Evolutionary conservation across 2,888 invertebrate genomes (phyloP).

Genomic region (Scaptomyza cyrtandrae): DNA sequence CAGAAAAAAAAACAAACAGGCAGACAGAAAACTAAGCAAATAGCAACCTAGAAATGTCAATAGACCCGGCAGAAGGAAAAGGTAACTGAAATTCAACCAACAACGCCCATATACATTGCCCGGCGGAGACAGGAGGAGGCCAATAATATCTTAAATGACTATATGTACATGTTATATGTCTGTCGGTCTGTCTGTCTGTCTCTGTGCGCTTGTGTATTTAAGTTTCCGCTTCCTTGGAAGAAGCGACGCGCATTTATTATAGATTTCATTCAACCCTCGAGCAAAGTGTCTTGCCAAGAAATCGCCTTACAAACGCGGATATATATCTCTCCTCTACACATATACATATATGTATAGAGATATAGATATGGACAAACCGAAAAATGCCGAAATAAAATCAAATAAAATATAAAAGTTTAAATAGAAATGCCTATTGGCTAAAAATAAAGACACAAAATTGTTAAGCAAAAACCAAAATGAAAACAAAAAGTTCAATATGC

Average conservation of each 20-base stretch:
- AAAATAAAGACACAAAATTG: slow-evolving; percentile 69
- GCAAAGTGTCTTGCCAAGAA: slow-evolving; percentile 41
- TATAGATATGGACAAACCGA: slow-evolving; percentile 6
- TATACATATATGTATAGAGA: neutral
- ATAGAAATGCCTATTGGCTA: slow-evolving; percentile 68
- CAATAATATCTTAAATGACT: slow-evolving; percentile 45
- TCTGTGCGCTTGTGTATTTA: slow-evolving; percentile 25
- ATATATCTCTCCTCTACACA: neutral
- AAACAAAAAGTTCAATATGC: slow-evolving; percentile 19
- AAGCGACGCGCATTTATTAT: slow-evolving; percentile 24
- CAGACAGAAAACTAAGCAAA: slow-evolving; percentile 20
- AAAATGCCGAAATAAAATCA: slow-evolving; percentile 43
- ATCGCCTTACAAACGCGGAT: slow-evolving; percentile 42
- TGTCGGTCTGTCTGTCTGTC: slow-evolving; percentile 15
- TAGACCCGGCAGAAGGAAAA: slow-evolving; percentile 47
- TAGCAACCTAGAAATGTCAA: slow-evolving; percentile 75
- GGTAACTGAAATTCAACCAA: slow-evolving; percentile 41
- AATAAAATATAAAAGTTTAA: slow-evolving; percentile 64
- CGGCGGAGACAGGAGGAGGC: slow-evolving; percentile 36
- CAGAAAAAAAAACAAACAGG: too few relatives aligned
- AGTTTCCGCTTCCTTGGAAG: slow-evolving; percentile 38
- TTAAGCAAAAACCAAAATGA: slow-evolving; percentile 22
- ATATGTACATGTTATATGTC: slow-evolving; percentile 38
- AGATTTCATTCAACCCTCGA: slow-evolving; percentile 49
- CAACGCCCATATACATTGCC: slow-evolving; percentile 11